These are phyloP conservation scores for Sesamia nonagrioides DNA, from an alignment of 1,140 invertebrate species.

Conservation along the genomic window DNA sequence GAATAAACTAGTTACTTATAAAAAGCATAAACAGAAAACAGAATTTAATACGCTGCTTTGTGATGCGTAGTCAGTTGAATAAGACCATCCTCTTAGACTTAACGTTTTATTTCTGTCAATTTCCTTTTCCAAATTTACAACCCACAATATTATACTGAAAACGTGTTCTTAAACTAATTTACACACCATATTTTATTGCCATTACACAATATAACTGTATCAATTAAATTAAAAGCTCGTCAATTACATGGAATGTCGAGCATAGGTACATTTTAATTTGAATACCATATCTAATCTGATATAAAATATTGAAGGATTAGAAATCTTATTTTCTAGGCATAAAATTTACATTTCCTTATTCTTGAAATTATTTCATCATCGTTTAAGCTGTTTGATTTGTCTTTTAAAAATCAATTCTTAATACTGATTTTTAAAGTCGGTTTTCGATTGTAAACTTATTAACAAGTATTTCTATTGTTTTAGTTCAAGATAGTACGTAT, in stretches of 20 bases:
- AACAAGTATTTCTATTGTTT: neutral
- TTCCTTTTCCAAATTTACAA: too few relatives aligned
- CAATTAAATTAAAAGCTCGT: neutral
- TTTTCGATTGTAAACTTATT: neutral
- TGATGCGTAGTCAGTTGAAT: too few relatives aligned
- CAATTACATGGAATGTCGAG: slow-evolving; percentile 25
- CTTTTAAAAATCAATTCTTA: neutral
- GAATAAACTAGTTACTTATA: too few relatives aligned
- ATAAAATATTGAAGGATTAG: too few relatives aligned
- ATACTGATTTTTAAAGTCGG: neutral
- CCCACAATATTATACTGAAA: neutral
- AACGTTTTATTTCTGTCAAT: too few relatives aligned
- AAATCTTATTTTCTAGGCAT: too few relatives aligned
- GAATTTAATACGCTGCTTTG: too few relatives aligned
- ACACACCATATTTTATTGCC: neutral
- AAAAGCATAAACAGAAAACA: too few relatives aligned
- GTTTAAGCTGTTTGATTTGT: too few relatives aligned
- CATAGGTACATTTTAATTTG: slow-evolving; percentile 19
- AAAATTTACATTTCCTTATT: too few relatives aligned
- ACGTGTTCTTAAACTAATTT: neutral
- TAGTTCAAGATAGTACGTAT: neutral
- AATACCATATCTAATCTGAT: neutral
- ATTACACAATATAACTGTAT: neutral
- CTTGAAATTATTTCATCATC: too few relatives aligned
- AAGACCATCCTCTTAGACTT: too few relatives aligned